Conservation (phyloP, 2,113 vertebrate genomes). For the Ovibos moschatus region DNA sequence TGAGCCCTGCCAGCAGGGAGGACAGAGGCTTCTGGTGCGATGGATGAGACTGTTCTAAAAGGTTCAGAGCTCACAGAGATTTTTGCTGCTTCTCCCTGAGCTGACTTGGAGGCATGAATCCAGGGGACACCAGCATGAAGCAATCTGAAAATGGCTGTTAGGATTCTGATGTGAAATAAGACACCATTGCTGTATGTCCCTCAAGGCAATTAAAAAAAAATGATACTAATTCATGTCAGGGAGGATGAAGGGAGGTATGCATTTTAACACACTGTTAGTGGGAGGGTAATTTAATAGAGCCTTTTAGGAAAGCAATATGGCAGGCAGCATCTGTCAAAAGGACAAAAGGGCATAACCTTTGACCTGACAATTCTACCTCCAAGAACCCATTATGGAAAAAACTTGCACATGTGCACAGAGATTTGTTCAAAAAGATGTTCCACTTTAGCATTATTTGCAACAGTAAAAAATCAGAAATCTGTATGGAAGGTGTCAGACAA, state of each 20-base stretch:
- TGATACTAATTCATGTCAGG: background rate
- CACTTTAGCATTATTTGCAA: background rate
- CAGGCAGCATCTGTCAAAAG: slow-evolving; percentile 11
- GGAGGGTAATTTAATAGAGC: background rate
- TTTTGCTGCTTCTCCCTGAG: background rate
- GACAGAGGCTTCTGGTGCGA: background rate
- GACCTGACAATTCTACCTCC: background rate
- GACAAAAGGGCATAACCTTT: background rate
- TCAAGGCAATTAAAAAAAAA: background rate
- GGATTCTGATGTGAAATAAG: background rate
- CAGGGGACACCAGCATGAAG: background rate
- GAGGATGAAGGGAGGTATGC: background rate
- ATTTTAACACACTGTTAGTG: background rate
- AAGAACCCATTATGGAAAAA: background rate
- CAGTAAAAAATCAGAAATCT: slow-evolving; percentile 8
- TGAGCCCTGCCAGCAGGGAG: background rate
- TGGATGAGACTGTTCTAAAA: background rate
- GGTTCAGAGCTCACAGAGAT: background rate
- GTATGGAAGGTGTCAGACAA: background rate
- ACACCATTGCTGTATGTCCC: background rate
- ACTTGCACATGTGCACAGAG: background rate
- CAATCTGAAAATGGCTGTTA: background rate
- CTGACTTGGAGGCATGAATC: background rate
- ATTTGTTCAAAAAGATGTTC: background rate
- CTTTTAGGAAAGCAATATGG: slow-evolving; percentile 33